These are phyloP conservation scores for Patella pellucida DNA, from an alignment of 2,888 invertebrate species.

Conservation along the genomic window DNA sequence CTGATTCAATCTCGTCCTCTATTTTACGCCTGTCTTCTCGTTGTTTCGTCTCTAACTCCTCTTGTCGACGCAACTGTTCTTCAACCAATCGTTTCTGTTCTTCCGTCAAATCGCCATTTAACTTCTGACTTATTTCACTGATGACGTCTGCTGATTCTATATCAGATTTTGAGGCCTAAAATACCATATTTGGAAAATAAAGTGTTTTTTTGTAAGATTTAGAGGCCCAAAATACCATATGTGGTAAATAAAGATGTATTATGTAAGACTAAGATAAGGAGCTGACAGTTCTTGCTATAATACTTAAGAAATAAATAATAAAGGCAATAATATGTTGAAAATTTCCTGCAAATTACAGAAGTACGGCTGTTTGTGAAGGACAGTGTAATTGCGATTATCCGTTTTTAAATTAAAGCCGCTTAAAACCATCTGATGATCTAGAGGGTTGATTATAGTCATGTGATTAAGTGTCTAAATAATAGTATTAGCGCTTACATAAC, in stretches of 20 bases:
- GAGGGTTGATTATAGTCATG: too few species aligned
- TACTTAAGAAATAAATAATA: too few species aligned
- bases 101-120: constrained; percentile 46
- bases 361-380: too few species aligned
- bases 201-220: not conserved
- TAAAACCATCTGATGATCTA: too few species aligned
- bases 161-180: constrained; percentile 61
- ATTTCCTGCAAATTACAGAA: too few species aligned
- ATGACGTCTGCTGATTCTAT: constrained; percentile 61
- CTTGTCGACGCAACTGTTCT: constrained; percentile 53
- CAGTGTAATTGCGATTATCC: too few species aligned
- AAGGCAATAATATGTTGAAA: too few species aligned
- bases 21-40: constrained; percentile 44
- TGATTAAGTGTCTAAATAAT: too few species aligned
- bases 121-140: constrained; percentile 53
- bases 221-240: constrained; percentile 42
- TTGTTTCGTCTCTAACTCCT: constrained; percentile 53
- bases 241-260: not conserved
- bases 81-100: constrained; percentile 55
- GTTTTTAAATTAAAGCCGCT: too few species aligned
- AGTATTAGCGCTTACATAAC: too few species aligned
- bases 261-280: not conserved
- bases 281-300: too few species aligned
- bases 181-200: not conserved
- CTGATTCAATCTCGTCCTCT: constrained; percentile 42